Conservation (phyloP, 2,888 invertebrate genomes). For the Drosophila neutralis region DNA sequence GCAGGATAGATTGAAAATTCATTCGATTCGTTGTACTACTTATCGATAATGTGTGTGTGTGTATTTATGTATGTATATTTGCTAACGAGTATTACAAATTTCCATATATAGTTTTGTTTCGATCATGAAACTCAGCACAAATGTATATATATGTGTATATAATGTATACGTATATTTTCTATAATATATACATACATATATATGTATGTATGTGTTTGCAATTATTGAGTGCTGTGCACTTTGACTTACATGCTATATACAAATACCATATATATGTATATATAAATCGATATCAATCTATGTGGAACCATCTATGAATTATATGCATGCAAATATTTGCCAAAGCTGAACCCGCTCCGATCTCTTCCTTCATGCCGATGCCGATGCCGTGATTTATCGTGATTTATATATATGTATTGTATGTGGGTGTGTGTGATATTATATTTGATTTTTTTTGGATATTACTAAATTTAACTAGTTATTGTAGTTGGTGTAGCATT, state of each 20-base stretch:
- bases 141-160: background rate
- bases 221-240: slow-evolving; percentile 44
- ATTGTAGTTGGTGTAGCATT: slow-evolving; percentile 64
- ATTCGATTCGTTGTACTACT: slow-evolving; percentile 3
- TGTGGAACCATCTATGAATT: slow-evolving; percentile 22
- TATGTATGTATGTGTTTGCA: slow-evolving; percentile 6
- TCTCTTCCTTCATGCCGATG: slow-evolving; percentile 35
- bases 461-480: slow-evolving; percentile 59
- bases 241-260: slow-evolving; percentile 38
- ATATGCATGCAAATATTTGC: slow-evolving; percentile 35
- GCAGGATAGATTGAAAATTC: background rate
- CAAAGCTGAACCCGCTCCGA: slow-evolving; percentile 53
- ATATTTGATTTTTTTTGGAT: slow-evolving; percentile 2
- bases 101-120: slow-evolving; percentile 8
- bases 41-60: background rate
- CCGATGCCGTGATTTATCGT: slow-evolving; percentile 1
- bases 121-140: slow-evolving; percentile 11
- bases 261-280: slow-evolving; percentile 42
- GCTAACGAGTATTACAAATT: slow-evolving; percentile 10
- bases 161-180: slow-evolving; percentile 12
- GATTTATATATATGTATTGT: background rate
- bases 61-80: background rate
- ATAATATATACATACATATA: background rate
- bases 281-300: slow-evolving; percentile 42
- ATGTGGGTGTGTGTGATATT: slow-evolving; percentile 8